These are phyloP conservation scores for Girardia tigrina DNA, from an alignment of 2,888 invertebrate species.

Conservation along the genomic window DNA sequence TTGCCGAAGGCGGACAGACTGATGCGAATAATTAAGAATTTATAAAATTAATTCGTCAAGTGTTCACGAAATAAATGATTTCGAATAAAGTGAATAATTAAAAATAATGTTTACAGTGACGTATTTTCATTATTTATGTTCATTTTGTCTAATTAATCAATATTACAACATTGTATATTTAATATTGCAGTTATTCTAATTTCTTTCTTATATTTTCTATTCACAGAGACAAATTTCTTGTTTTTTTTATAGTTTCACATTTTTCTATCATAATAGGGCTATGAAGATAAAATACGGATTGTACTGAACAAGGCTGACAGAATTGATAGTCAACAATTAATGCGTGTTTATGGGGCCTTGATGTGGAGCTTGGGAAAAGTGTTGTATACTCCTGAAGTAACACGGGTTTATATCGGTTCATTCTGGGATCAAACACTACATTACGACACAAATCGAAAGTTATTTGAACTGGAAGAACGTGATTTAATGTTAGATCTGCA, in stretches of 20 bases:
- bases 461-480: slow-evolving; percentile 50
- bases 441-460: slow-evolving; percentile 73
- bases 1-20: too few species aligned
- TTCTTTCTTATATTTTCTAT: too few species aligned
- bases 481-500: slow-evolving; percentile 65
- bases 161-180: too few species aligned
- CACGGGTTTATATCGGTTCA: slow-evolving; percentile 94
- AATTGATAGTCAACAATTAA: slow-evolving; percentile 93
- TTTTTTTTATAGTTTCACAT: background rate
- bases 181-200: too few species aligned
- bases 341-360: slow-evolving; percentile 90
- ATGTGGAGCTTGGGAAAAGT: slow-evolving; percentile 96
- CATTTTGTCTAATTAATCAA: too few species aligned
- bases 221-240: too few species aligned
- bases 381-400: slow-evolving; percentile 91
- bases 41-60: too few species aligned
- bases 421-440: slow-evolving; percentile 95
- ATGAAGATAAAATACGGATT: slow-evolving; percentile 91
- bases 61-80: too few species aligned
- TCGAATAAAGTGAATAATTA: too few species aligned
- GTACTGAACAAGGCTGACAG: slow-evolving; percentile 98
- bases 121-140: too few species aligned
- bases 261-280: slow-evolving; percentile 61
- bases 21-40: too few species aligned
- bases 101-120: too few species aligned